Evolutionary conservation across 2,113 vertebrate species (phyloP).

Genomic region (Apodemus sylvaticus): DNA sequence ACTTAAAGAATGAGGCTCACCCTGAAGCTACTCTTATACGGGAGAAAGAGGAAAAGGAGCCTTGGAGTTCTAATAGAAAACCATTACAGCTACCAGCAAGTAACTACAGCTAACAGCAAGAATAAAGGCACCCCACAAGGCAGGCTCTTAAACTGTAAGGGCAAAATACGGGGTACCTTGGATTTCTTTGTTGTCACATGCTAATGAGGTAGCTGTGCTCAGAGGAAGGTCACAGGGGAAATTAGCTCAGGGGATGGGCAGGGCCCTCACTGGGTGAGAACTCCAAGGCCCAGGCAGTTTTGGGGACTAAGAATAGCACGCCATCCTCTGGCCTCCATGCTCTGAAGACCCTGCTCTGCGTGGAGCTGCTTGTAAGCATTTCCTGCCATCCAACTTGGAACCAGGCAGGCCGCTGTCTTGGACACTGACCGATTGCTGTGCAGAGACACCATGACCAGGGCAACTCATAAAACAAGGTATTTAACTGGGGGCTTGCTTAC

Average conservation of each 20-base stretch:
- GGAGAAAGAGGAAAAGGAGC: too few relatives aligned
- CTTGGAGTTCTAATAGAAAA: constrained; percentile 51
- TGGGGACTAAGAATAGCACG: neutral
- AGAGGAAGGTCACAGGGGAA: neutral
- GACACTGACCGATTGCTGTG: neutral
- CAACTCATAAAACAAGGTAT: neutral
- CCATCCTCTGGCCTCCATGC: neutral
- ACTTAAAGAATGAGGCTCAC: neutral
- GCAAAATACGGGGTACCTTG: constrained; percentile 30
- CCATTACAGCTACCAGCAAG: constrained; percentile 62
- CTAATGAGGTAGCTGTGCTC: constrained; percentile 27
- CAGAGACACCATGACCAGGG: neutral
- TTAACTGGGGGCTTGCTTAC: neutral
- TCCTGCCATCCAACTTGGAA: neutral
- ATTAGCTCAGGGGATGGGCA: constrained; percentile 3
- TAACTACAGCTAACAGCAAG: constrained; percentile 65
- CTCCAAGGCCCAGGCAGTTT: neutral
- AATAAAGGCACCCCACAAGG: constrained; percentile 5
- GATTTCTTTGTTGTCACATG: constrained; percentile 51
- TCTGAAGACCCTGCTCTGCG: neutral
- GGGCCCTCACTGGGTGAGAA: neutral
- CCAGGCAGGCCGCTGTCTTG: neutral
- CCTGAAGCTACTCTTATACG: neutral
- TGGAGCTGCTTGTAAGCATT: neutral
- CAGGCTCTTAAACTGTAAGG: constrained; percentile 58